These are phyloP conservation scores for Sminthurides bifidus DNA, from an alignment of 1,140 invertebrate species.

Conservation along the genomic window DNA sequence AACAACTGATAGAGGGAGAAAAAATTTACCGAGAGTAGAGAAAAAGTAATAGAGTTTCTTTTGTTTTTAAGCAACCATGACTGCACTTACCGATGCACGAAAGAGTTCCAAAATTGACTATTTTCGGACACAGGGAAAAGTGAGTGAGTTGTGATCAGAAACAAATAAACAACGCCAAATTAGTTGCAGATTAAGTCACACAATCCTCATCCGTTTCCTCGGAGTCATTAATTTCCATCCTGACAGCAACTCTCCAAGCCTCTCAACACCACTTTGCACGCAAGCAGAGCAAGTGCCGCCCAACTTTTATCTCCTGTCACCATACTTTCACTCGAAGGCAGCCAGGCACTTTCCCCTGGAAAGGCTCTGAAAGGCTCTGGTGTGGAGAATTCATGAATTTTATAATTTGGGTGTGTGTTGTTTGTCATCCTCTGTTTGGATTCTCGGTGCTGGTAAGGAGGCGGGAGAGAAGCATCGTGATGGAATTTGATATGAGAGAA, in stretches of 20 bases:
- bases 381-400: too few species aligned
- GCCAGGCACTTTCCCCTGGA: too few species aligned
- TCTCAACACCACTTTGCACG: too few species aligned
- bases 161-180: conserved; percentile 32
- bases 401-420: conserved; percentile 9
- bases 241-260: not conserved
- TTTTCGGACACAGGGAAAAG: conserved; percentile 41
- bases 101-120: conserved; percentile 94
- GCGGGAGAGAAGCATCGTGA: conserved; percentile 4
- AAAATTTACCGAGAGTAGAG: too few species aligned
- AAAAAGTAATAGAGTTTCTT: too few species aligned
- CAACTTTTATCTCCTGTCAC: too few species aligned
- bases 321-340: too few species aligned
- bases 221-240: not conserved
- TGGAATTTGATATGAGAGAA: too few species aligned
- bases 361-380: too few species aligned
- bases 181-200: conserved; percentile 26
- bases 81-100: conserved; percentile 80
- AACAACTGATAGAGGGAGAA: too few species aligned
- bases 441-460: not conserved
- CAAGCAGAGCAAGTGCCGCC: too few species aligned
- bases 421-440: not conserved
- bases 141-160: conserved; percentile 34
- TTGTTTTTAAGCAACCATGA: conserved; percentile 19
- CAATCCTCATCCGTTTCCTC: conserved; percentile 15